Evolutionary conservation across 2,888 invertebrate genomes (phyloP).

Genomic region (Germaria angustata): DNA sequence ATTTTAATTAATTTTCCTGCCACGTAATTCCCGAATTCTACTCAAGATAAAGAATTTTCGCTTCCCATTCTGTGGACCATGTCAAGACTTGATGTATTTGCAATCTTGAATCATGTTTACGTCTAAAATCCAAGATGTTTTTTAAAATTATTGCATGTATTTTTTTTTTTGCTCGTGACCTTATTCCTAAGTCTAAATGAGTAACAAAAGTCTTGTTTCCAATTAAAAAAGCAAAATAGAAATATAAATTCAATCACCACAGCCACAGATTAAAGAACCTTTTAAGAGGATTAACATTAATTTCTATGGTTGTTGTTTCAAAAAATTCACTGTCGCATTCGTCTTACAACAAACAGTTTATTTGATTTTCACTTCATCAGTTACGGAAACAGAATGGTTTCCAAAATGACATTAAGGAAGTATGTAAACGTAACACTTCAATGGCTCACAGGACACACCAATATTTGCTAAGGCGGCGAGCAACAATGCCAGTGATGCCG

Average conservation of each 20-base stretch:
- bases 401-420: constrained; percentile 16
- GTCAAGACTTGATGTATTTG: too few species aligned
- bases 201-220: neutral
- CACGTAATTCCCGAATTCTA: too few species aligned
- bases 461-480: constrained; percentile 29
- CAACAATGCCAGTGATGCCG: neutral
- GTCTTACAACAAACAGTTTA: constrained; percentile 25
- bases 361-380: constrained; percentile 52
- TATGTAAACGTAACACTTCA: neutral
- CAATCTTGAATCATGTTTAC: too few species aligned
- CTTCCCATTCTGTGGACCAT: too few species aligned
- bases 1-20: too few species aligned
- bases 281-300: constrained; percentile 76
- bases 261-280: constrained; percentile 77
- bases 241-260: constrained; percentile 72
- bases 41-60: too few species aligned
- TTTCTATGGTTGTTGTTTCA: constrained; percentile 53
- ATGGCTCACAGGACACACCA: constrained; percentile 7
- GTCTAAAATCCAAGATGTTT: too few species aligned
- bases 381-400: constrained; percentile 29
- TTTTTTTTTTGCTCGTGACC: too few species aligned
- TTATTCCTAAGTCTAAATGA: too few species aligned
- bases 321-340: constrained; percentile 37
- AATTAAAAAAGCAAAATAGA: constrained; percentile 10
- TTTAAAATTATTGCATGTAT: too few species aligned